Percentiles rank a stretch among this genome's conserved stretches.
These are phyloP conservation scores for sheep (Ovis aries) DNA, from an alignment of 2,113 vertebrate species.

Conservation along the genomic window DNA sequence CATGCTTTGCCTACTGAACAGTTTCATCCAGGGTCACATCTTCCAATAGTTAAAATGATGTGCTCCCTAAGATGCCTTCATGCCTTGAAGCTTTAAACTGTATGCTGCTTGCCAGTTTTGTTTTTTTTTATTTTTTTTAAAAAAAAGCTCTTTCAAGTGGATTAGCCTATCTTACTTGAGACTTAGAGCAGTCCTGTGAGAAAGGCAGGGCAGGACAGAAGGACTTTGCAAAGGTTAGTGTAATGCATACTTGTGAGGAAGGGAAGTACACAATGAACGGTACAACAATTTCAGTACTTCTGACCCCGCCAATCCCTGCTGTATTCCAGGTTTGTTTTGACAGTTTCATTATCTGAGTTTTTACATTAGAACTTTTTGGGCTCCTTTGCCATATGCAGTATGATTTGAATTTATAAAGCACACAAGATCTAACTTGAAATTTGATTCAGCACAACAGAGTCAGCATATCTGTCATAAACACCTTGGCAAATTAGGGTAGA, in stretches of 20 bases:
- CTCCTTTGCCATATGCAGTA: background rate
- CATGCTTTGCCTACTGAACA: background rate
- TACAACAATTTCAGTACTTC: background rate
- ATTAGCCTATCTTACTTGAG: background rate
- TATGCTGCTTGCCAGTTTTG: background rate
- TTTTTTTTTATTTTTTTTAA: background rate
- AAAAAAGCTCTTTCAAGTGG: background rate
- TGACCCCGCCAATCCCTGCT: background rate
- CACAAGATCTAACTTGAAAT: slow-evolving; percentile 1
- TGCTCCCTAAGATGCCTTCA: background rate
- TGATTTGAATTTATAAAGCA: background rate
- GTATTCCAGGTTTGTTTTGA: slow-evolving; percentile 23
- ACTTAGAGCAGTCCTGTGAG: background rate
- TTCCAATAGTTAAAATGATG: background rate
- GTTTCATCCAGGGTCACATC: background rate
- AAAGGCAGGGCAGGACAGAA: background rate
- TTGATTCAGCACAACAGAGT: background rate
- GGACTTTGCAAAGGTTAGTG: slow-evolving; percentile 24
- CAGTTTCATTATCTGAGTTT: slow-evolving; percentile 24
- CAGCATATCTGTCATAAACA: background rate
- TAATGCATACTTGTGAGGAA: background rate
- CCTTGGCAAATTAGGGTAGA: background rate
- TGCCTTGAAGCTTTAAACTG: background rate
- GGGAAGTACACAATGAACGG: background rate
- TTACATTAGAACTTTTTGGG: background rate